These are phyloP conservation scores for Ctenomys sociabilis DNA, from an alignment of 2,113 vertebrate species.

Conservation along the genomic window DNA sequence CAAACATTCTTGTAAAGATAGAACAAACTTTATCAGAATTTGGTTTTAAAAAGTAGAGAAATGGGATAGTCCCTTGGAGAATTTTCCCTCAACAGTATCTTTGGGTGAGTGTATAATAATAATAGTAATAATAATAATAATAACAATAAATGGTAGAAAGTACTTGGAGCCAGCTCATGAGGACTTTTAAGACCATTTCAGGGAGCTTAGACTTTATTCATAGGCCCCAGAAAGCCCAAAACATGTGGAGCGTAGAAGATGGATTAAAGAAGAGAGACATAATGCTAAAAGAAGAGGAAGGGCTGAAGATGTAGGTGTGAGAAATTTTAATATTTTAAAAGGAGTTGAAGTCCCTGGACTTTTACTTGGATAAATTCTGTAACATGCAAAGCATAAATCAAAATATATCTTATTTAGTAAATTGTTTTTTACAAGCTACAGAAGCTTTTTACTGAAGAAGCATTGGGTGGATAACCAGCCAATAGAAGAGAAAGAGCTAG, in stretches of 20 bases:
- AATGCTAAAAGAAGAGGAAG: background rate
- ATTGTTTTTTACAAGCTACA: background rate
- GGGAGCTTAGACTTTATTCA: background rate
- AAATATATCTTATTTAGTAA: conserved; percentile 25
- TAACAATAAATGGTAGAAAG: background rate
- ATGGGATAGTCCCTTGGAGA: background rate
- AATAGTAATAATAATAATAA: too few relatives aligned
- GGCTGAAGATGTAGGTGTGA: background rate
- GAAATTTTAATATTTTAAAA: background rate
- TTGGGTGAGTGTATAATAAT: background rate
- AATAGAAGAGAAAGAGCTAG: background rate
- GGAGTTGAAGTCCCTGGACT: background rate
- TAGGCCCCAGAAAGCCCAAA: background rate
- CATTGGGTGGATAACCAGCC: background rate
- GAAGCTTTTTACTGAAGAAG: conserved; percentile 29
- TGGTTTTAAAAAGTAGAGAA: background rate
- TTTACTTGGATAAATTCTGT: background rate
- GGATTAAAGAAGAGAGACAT: background rate
- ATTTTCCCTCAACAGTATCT: background rate
- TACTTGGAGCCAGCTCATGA: background rate
- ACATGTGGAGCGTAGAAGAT: background rate
- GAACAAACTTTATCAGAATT: background rate
- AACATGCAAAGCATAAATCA: conserved; percentile 1
- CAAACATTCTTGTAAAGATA: conserved; percentile 1
- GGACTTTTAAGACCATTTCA: background rate